These are phyloP conservation scores for Chascanopsetta lugubris DNA, from an alignment of 2,113 vertebrate genomes.

Conservation along the genomic window DNA sequence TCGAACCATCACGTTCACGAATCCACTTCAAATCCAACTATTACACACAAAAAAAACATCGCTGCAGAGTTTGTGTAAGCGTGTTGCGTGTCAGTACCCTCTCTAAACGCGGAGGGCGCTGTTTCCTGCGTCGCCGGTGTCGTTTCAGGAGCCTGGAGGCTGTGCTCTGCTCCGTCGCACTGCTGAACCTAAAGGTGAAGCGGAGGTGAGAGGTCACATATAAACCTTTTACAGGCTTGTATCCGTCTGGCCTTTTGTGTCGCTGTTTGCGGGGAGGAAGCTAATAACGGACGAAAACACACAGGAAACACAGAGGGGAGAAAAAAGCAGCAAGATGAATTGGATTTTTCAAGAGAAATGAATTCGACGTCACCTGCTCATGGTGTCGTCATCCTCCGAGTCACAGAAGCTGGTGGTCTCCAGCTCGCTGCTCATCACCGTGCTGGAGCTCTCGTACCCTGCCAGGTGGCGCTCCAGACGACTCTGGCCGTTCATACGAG, in stretches of 20 bases:
- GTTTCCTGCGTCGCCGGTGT: conserved; percentile 89
- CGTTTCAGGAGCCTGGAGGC: conserved; percentile 89
- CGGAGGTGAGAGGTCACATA: conserved; percentile 22
- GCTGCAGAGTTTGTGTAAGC: too few species aligned
- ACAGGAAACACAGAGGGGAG: not conserved
- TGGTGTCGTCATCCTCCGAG: conserved; percentile 90
- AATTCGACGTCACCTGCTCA: conserved; percentile 83
- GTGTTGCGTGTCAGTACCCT: too few species aligned
- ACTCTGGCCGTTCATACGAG: conserved; percentile 81
- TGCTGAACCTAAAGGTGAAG: conserved; percentile 84
- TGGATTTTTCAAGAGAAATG: too few species aligned
- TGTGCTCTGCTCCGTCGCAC: conserved; percentile 90
- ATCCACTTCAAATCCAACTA: too few species aligned
- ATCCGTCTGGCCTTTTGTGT: not conserved
- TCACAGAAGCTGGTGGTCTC: conserved; percentile 91
- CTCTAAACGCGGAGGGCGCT: conserved; percentile 87
- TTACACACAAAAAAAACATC: too few species aligned
- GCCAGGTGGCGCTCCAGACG: conserved; percentile 87
- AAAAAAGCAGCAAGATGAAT: not conserved
- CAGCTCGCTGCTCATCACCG: conserved; percentile 90
- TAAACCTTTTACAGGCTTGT: not conserved
- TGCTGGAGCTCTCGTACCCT: conserved; percentile 89
- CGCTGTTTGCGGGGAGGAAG: not conserved
- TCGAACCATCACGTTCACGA: not conserved
- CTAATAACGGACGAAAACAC: not conserved